These are phyloP conservation scores for Apodemus agrarius DNA, from an alignment of 2,797 vertebrate genomes.

Conservation along the genomic window DNA sequence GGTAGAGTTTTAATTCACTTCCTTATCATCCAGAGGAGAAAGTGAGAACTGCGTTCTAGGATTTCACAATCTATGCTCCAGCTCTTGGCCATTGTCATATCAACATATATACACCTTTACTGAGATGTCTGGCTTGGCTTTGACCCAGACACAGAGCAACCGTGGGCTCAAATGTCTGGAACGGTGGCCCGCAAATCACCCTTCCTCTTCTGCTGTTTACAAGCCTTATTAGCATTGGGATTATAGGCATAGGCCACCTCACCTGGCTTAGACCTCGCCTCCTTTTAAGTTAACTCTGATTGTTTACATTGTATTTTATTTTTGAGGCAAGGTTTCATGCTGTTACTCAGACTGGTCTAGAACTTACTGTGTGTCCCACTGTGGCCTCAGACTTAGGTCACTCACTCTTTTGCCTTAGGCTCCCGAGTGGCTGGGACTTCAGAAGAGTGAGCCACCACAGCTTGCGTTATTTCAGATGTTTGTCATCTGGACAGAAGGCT, in stretches of 20 bases:
- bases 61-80: neutral
- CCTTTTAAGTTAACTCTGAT: neutral
- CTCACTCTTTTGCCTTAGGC: neutral
- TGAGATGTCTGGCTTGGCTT: neutral
- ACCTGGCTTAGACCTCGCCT: neutral
- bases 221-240: neutral
- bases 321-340: neutral
- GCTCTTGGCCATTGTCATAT: neutral
- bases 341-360: neutral
- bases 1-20: slow-evolving; percentile 20
- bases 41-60: neutral
- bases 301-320: neutral
- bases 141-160: neutral
- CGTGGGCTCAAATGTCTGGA: neutral
- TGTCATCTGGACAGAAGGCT: neutral
- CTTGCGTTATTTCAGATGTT: neutral
- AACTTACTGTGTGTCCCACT: neutral
- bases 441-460: neutral
- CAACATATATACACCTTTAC: neutral
- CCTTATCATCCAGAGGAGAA: neutral
- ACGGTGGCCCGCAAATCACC: neutral
- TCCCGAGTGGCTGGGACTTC: neutral
- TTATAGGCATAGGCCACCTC: neutral
- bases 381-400: neutral
- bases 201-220: neutral